Percentiles rank a stretch among this genome's conserved stretches.
These are phyloP conservation scores for Morinoia aosen DNA, from an alignment of 2,888 invertebrate genomes.

Conservation along the genomic window DNA sequence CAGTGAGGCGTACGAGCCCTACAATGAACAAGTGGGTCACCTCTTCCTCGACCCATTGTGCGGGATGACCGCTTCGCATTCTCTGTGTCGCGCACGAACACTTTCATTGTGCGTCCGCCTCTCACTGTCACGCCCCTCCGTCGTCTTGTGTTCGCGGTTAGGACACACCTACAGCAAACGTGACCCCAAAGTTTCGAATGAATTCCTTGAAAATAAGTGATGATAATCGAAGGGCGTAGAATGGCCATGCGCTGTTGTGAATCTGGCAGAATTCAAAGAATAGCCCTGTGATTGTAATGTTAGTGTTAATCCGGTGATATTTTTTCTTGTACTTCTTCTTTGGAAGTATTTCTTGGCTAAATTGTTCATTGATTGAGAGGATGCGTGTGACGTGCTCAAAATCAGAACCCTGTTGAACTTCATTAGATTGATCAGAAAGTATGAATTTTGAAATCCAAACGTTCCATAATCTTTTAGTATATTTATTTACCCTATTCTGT, in stretches of 20 bases:
- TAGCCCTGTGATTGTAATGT: neutral
- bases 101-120: neutral
- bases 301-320: neutral
- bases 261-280: neutral
- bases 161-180: neutral
- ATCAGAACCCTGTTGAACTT: neutral
- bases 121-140: neutral
- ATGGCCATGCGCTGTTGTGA: neutral
- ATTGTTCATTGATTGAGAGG: neutral
- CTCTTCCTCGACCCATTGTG: constrained; percentile 12
- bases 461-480: neutral
- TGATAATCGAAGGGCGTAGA: neutral
- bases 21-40: neutral
- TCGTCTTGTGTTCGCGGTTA: neutral
- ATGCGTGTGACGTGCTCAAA: neutral
- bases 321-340: neutral
- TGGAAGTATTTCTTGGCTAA: neutral
- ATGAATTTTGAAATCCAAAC: neutral
- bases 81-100: neutral
- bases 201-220: neutral
- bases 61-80: neutral
- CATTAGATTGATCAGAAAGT: neutral
- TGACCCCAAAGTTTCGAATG: neutral
- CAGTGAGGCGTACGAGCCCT: neutral
- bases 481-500: neutral